Percentiles rank a stretch among this genome's conserved stretches.
Evolutionary conservation across 2,888 invertebrate genomes (phyloP).

Genomic region (Idaea biselata): DNA sequence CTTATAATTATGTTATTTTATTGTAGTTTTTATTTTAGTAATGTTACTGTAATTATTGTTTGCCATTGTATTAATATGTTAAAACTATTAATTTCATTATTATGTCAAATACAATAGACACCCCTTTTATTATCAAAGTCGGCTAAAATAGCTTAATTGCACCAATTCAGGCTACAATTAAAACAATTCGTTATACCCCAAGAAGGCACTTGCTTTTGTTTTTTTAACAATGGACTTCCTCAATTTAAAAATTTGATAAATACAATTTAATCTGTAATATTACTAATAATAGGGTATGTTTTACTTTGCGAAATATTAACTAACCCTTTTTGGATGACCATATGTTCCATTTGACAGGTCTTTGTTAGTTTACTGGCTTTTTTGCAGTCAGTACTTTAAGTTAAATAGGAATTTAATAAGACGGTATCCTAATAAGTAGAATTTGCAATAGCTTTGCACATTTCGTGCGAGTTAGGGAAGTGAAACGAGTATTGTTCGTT

Average conservation of each 20-base stretch:
- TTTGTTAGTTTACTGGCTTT: conserved; percentile 51
- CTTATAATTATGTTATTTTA: too few species aligned
- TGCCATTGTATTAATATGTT: too few species aligned
- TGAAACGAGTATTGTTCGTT: not conserved
- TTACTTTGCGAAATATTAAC: not conserved
- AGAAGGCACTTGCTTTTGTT: not conserved
- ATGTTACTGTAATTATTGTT: not conserved
- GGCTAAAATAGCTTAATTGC: not conserved
- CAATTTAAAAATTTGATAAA: not conserved
- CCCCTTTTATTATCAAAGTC: not conserved
- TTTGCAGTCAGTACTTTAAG: conserved; percentile 11
- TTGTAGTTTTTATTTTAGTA: not conserved
- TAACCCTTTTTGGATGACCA: not conserved
- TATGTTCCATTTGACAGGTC: conserved; percentile 6
- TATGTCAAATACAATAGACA: not conserved
- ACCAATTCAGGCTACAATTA: not conserved
- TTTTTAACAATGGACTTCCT: not conserved
- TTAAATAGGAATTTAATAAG: not conserved
- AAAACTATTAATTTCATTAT: not conserved
- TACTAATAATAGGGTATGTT: not conserved
- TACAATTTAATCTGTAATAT: not conserved
- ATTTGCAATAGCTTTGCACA: too few species aligned
- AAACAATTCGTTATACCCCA: not conserved
- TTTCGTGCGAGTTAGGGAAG: not conserved
- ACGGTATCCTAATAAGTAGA: not conserved